Evolutionary conservation across 2,888 invertebrate species (phyloP).

Genomic region (Coelogynopora nodosa): DNA sequence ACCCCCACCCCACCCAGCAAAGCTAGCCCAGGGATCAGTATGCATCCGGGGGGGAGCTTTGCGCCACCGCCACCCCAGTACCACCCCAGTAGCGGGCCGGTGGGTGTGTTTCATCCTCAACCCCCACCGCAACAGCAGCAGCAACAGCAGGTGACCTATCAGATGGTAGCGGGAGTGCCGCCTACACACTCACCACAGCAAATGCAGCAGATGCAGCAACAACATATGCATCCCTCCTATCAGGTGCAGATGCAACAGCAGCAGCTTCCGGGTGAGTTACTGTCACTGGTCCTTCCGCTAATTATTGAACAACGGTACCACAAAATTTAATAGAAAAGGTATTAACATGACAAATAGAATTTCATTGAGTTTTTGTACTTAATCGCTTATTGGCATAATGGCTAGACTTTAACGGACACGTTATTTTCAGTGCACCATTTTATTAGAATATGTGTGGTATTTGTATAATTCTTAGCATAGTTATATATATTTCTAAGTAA

Average conservation of each 20-base stretch:
- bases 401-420: too few relatives aligned
- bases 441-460: too few relatives aligned
- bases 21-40: neutral
- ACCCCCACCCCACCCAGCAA: neutral
- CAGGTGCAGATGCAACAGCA: neutral
- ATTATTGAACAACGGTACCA: too few relatives aligned
- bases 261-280: neutral
- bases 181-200: neutral
- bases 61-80: constrained; percentile 17
- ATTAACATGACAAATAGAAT: too few relatives aligned
- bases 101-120: neutral
- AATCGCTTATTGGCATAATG: too few relatives aligned
- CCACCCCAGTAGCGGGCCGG: neutral
- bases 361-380: too few relatives aligned
- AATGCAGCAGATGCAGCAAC: neutral
- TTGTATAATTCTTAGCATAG: too few relatives aligned
- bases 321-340: too few relatives aligned
- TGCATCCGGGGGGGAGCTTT: neutral
- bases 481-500: too few relatives aligned
- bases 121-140: neutral
- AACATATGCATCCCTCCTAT: neutral
- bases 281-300: too few relatives aligned
- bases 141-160: neutral
- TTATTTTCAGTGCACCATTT: too few relatives aligned
- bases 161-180: constrained; percentile 15